Conservation (phyloP, 2,797 vertebrate species). For the Pipistrellus kuhlii region DNA sequence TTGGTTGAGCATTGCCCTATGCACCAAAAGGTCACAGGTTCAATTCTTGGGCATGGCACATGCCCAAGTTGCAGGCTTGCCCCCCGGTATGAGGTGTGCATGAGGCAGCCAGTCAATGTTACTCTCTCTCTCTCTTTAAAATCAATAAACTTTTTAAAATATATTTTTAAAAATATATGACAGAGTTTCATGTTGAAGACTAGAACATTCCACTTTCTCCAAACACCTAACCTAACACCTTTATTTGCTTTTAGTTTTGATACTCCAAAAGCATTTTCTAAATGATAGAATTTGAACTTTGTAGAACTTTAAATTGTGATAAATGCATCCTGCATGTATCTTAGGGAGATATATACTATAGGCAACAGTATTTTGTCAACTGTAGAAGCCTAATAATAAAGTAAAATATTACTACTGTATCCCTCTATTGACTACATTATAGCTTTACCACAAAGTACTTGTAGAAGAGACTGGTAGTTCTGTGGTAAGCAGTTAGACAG, state of each 20-base stretch:
- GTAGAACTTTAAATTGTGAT: conserved; percentile 45
- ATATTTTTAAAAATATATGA: neutral
- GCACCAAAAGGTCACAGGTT: no score
- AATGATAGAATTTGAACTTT: conserved; percentile 18
- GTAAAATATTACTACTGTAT: neutral
- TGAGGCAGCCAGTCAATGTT: no score
- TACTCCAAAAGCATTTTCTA: neutral
- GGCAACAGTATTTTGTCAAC: neutral
- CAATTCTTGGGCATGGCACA: no score
- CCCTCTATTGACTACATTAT: neutral
- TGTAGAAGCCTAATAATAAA: neutral
- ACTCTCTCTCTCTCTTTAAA: no score
- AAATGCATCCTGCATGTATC: neutral
- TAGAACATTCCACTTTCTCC: neutral
- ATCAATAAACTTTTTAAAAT: no score
- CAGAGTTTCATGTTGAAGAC: neutral
- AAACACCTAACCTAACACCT: neutral
- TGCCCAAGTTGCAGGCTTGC: no score
- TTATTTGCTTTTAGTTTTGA: neutral
- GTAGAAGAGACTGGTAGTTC: neutral
- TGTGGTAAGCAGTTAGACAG: neutral
- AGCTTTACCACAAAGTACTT: conserved; percentile 44
- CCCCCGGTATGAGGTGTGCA: no score
- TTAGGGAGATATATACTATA: conserved; percentile 40
- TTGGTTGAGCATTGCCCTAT: no score